Evolutionary conservation across 2,888 invertebrate genomes (phyloP).

Genomic region (Melangyna quadrimaculata): DNA sequence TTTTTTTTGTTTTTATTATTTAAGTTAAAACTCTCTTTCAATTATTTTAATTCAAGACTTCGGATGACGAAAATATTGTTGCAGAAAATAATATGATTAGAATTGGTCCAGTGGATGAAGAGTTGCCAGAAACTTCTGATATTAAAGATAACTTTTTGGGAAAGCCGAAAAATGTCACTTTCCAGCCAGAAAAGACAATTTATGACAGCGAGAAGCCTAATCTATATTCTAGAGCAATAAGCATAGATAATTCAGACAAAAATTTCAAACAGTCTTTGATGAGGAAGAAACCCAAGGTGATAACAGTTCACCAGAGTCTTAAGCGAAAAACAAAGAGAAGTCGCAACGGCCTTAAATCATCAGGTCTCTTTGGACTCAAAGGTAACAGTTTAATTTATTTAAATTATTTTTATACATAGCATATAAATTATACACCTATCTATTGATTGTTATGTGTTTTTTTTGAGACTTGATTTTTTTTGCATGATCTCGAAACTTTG

Average conservation of each 20-base stretch:
- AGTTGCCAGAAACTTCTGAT: neutral
- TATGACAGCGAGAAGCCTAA: slow-evolving; percentile 48
- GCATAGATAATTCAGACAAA: slow-evolving; percentile 45
- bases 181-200: slow-evolving; percentile 42
- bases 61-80: slow-evolving; percentile 43
- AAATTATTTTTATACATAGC: neutral
- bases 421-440: too few relatives aligned
- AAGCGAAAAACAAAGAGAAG: slow-evolving; percentile 56
- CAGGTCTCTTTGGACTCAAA: slow-evolving; percentile 60
- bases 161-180: slow-evolving; percentile 62
- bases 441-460: too few relatives aligned
- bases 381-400: slow-evolving; percentile 22
- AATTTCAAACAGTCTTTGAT: slow-evolving; percentile 32
- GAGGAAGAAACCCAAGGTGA: slow-evolving; percentile 52
- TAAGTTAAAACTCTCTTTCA: neutral
- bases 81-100: slow-evolving; percentile 23
- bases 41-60: slow-evolving; percentile 16
- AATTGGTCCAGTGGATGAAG: slow-evolving; percentile 32
- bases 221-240: slow-evolving; percentile 45
- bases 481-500: too few relatives aligned
- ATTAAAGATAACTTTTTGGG: slow-evolving; percentile 20
- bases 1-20: neutral
- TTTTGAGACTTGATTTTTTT: too few relatives aligned
- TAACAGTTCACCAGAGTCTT: slow-evolving; percentile 38
- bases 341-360: slow-evolving; percentile 58